phyloP scores from a whole-genome alignment of 2,888 invertebrate species.

The Crossocerus cetratus region DNA sequence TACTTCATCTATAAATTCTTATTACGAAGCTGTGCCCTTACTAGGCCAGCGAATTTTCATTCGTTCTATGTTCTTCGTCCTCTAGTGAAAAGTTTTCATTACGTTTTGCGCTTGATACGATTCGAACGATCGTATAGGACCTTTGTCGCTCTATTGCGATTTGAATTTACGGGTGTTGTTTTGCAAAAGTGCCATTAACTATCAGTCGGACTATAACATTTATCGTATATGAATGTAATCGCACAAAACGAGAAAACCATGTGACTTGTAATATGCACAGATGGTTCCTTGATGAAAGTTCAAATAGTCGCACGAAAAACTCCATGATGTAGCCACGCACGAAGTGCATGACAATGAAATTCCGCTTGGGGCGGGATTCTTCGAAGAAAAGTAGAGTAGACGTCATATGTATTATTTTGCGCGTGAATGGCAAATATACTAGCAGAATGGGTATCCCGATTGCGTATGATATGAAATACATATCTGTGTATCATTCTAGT shows the following conservation, averaged over 20 bases:
- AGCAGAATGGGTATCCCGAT: too few species aligned
- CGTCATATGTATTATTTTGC: not conserved
- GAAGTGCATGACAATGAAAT: conserved; percentile 5
- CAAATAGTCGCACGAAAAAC: conserved; percentile 9
- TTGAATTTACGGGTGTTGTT: conserved; percentile 32
- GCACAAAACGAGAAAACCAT: not conserved
- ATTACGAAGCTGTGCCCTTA: conserved; percentile 30
- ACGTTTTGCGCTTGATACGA: conserved; percentile 11
- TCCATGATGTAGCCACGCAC: not conserved
- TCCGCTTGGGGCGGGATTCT: not conserved
- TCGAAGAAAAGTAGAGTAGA: not conserved
- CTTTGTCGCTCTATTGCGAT: conserved; percentile 17
- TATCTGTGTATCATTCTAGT: not conserved
- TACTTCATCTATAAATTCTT: conserved; percentile 47
- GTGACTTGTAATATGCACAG: conserved; percentile 52
- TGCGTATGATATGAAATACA: too few species aligned
- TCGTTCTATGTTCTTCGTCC: conserved; percentile 25
- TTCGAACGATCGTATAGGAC: conserved; percentile 19
- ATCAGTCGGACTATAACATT: conserved; percentile 13
- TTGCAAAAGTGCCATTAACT: conserved; percentile 53
- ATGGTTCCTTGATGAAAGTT: conserved; percentile 30
- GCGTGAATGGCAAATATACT: not conserved
- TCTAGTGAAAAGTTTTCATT: conserved; percentile 35
- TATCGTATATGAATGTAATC: not conserved
- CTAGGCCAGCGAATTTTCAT: conserved; percentile 37